Base-by-base conservation (phyloP, 2,113 vertebrate species). In the Calonectris borealis region DNA sequence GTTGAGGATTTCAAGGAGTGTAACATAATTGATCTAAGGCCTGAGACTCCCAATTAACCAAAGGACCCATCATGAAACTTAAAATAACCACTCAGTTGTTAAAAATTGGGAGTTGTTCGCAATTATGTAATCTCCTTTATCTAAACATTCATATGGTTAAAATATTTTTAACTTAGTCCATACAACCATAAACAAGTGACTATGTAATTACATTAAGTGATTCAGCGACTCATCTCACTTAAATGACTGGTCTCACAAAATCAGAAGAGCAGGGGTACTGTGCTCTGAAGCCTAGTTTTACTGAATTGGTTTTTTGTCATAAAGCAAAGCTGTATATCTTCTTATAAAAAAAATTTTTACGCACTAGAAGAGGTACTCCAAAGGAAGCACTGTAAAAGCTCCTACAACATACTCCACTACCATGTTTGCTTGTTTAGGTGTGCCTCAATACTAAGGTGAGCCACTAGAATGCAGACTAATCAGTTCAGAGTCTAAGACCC, bases 1-100 rank as follows among this genome's bases (percentile, higher is more conserved):
- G 13, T 16, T 76, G 44, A 96, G 72, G 93, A 94, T 87, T 93
- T 92, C 83, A 87, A 86, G 48, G 34, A 90, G 24, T 12, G 22
- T 19, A 21, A 40, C 14, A 68, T 26, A 71, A 84, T 1, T 38
- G 20, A 91, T 3, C 4, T 62, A 64, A 91, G 66, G 71, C 38
- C 34, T 0, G 4, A 92, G 61, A 77, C 36, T 12, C 13, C 11
- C 34, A 87, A 17, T 70, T 84, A 82, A 68, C 51, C 64, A 54
- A 72, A 87, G 7, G 7, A 64, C 9, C 12, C 4, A 38, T 90
- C 69, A 69, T 22, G 38, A 71, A 83, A 64, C 27, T 83, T 62
- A 60, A 96, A 95, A 81, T 38, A 77, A 60, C 4, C 1, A 34
- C 70, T 92, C 49, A 44, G 57, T 77, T 71, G 61, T 51, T 42